These are phyloP conservation scores for Eidolon dupreanum DNA, from an alignment of 2,797 vertebrate species.

Conservation along the genomic window DNA sequence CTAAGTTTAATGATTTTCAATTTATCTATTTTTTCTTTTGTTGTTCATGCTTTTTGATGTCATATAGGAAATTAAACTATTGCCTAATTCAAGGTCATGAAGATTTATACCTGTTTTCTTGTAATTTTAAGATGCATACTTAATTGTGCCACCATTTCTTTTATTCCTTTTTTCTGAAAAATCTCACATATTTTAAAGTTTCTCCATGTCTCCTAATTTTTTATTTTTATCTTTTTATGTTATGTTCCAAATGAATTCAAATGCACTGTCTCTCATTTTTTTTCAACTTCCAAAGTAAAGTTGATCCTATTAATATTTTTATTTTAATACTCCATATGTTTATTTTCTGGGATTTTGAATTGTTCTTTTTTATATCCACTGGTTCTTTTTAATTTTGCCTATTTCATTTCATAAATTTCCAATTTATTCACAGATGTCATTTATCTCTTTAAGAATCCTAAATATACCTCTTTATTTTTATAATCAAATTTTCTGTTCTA, in stretches of 20 bases:
- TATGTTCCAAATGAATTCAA: not conserved
- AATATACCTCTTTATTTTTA: not conserved
- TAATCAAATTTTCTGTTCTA: slow-evolving; percentile 97
- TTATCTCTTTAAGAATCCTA: not conserved
- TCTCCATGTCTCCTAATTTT: not conserved
- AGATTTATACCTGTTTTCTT: not conserved
- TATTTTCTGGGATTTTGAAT: not conserved
- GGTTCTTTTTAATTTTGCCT: not conserved
- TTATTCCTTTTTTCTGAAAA: not conserved
- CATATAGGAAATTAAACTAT: not conserved
- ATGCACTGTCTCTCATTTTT: not conserved
- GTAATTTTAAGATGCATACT: not conserved
- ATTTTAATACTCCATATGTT: not conserved
- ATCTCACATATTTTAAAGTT: not conserved
- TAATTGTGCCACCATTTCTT: not conserved
- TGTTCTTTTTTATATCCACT: not conserved
- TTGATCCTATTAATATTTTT: not conserved
- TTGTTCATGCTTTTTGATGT: not conserved
- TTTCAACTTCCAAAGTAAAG: not conserved
- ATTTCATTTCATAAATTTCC: not conserved
- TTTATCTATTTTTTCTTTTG: not conserved
- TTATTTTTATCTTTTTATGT: not conserved
- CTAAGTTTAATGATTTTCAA: not conserved
- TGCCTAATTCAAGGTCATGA: not conserved
- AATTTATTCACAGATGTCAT: not conserved